A percentile compares a stretch with the other conserved stretches of the same genome.
These are phyloP conservation scores for Cranoglanis bouderius DNA, from an alignment of 2,113 vertebrate genomes.

Conservation along the genomic window DNA sequence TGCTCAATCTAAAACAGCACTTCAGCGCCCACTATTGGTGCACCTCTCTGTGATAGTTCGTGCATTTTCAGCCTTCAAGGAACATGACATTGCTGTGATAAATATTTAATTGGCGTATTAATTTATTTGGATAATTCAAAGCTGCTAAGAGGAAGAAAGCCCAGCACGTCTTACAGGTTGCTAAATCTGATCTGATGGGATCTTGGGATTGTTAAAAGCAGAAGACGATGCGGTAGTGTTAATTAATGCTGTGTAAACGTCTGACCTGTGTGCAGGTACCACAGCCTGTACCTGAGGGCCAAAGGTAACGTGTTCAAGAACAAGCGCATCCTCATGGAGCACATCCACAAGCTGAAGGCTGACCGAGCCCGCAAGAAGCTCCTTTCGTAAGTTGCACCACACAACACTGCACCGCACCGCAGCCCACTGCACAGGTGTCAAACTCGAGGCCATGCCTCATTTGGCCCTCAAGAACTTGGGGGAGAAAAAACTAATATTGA, in stretches of 20 bases:
- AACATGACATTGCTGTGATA: neutral
- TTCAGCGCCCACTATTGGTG: neutral
- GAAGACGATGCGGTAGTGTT: neutral
- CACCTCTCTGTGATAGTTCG: neutral
- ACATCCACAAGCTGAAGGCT: conserved; percentile 98
- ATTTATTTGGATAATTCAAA: neutral
- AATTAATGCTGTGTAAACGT: neutral
- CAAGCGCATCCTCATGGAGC: conserved; percentile 97
- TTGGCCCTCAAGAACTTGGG: neutral
- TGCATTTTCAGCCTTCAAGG: neutral
- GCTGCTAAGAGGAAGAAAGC: neutral
- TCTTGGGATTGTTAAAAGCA: neutral
- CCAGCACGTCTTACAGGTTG: neutral
- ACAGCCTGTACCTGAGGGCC: conserved; percentile 95
- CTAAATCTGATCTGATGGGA: neutral
- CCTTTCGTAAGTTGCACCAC: conserved; percentile 83
- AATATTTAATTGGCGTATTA: neutral
- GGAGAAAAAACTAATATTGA: neutral
- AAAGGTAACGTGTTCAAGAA: conserved; percentile 99
- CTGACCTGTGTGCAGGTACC: conserved; percentile 79
- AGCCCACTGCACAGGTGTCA: neutral
- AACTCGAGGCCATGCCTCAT: neutral
- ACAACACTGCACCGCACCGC: too few relatives aligned
- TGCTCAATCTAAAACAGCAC: neutral
- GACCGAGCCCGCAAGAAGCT: conserved; percentile 99